Conservation (phyloP, 2,113 vertebrate species). For the Larimichthys crocea region DNA sequence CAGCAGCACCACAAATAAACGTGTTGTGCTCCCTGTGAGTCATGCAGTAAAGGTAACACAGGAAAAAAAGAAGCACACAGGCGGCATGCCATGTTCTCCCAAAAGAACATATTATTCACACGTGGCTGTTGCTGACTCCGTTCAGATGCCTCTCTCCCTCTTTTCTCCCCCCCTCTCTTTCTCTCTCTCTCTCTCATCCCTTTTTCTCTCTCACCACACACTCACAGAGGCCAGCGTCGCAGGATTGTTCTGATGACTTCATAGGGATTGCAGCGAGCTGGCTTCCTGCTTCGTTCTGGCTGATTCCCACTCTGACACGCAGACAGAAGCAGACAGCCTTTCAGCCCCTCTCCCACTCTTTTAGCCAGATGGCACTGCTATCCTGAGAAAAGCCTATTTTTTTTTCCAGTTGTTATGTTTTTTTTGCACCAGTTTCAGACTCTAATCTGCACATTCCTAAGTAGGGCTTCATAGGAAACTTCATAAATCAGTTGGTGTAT, state of each 20-base stretch:
- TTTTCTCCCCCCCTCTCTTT: neutral
- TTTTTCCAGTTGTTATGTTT: conserved; percentile 4
- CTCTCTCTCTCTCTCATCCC: neutral
- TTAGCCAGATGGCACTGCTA: conserved; percentile 20
- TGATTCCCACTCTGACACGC: conserved; percentile 69
- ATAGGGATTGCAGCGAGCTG: conserved; percentile 44
- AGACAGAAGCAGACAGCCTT: conserved; percentile 60
- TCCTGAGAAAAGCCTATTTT: conserved; percentile 9
- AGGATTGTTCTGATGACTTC: conserved; percentile 65
- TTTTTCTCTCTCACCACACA: neutral
- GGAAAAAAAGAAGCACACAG: conserved; percentile 6
- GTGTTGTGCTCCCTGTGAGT: conserved; percentile 3
- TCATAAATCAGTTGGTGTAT: neutral
- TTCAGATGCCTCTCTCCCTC: neutral
- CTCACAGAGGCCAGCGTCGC: conserved; percentile 6
- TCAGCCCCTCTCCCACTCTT: conserved; percentile 11
- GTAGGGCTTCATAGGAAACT: neutral
- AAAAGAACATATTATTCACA: conserved; percentile 44
- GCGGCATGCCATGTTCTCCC: conserved; percentile 2
- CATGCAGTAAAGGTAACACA: neutral
- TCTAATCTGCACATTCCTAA: neutral
- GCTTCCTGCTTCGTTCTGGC: conserved; percentile 63
- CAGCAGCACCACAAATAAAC: neutral
- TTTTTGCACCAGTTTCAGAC: neutral
- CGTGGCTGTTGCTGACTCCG: conserved; percentile 39